Evolutionary conservation across 1,140 invertebrate genomes (phyloP).

Genomic region (Ceratosolen fusciceps): DNA sequence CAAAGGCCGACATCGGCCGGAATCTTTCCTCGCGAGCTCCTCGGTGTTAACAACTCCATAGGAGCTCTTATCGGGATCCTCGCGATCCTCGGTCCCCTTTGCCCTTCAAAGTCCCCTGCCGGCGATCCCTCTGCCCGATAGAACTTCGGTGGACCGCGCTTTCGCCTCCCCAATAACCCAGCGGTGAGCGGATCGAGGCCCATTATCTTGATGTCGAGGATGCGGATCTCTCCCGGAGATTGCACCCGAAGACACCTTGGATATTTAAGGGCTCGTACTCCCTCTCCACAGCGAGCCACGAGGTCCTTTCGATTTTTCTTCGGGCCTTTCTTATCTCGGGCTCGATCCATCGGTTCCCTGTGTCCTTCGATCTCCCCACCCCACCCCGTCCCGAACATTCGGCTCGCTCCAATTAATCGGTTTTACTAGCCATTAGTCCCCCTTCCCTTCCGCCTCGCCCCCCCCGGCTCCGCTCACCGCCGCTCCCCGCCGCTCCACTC

Average conservation of each 20-base stretch:
- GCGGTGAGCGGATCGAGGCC: neutral
- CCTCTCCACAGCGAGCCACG: neutral
- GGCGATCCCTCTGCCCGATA: conserved; percentile 1
- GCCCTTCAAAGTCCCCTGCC: conserved; percentile 17
- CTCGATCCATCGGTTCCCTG: no score
- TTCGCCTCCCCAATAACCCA: no score
- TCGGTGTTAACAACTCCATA: conserved; percentile 45
- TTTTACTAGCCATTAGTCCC: no score
- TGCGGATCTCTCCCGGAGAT: neutral
- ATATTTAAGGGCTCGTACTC: neutral
- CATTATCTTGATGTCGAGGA: conserved; percentile 26
- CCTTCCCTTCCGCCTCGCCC: no score
- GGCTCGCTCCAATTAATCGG: no score
- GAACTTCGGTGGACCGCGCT: neutral
- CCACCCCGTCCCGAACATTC: no score
- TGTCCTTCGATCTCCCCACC: no score
- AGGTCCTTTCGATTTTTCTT: no score
- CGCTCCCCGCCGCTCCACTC: no score
- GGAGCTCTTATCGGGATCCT: conserved; percentile 22
- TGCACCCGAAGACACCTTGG: neutral
- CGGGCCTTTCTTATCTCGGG: no score
- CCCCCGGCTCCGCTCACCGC: no score
- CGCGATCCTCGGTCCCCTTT: neutral
- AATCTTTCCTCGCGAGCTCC: conserved; percentile 2
- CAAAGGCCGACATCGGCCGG: neutral